Percentiles rank a stretch among this genome's conserved stretches.
phyloP scores from a whole-genome alignment of 1,140 invertebrate species.

The Papilio aristodemus region DNA sequence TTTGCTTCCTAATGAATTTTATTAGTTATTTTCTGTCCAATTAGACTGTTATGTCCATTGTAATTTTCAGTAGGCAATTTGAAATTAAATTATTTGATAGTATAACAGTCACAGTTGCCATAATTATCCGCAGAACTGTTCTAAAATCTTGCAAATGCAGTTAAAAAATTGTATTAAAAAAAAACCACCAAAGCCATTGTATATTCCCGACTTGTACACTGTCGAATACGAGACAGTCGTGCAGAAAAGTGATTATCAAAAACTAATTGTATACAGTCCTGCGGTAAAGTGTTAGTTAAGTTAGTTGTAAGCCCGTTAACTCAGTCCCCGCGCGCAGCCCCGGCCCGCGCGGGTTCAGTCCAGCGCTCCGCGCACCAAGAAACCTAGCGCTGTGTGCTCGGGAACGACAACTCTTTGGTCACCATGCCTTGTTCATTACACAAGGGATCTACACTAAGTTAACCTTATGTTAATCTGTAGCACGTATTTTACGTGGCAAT shows the following conservation, averaged over 20 bases:
- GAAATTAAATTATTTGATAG: slow-evolving; percentile 14
- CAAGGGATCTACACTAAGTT: not conserved
- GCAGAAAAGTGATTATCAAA: not conserved
- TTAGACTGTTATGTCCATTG: too few species aligned
- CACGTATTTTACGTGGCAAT: too few species aligned
- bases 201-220: too few species aligned
- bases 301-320: slow-evolving; percentile 66
- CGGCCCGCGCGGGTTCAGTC: slow-evolving; percentile 63
- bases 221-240: too few species aligned
- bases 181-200: too few species aligned
- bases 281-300: slow-evolving; percentile 49
- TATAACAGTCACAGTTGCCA: slow-evolving; percentile 21
- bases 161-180: too few species aligned
- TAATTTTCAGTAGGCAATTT: too few species aligned
- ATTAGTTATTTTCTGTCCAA: too few species aligned
- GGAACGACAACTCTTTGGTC: slow-evolving; percentile 41
- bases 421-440: slow-evolving; percentile 29
- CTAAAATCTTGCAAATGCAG: not conserved
- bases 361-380: slow-evolving; percentile 71
- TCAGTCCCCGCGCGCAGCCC: slow-evolving; percentile 70
- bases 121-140: slow-evolving; percentile 12
- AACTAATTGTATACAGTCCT: slow-evolving; percentile 38
- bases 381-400: slow-evolving; percentile 48
- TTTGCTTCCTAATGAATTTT: too few species aligned
- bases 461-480: too few species aligned